Conservation (phyloP, 2,888 invertebrate species). For the Cephus rjabovi region DNA sequence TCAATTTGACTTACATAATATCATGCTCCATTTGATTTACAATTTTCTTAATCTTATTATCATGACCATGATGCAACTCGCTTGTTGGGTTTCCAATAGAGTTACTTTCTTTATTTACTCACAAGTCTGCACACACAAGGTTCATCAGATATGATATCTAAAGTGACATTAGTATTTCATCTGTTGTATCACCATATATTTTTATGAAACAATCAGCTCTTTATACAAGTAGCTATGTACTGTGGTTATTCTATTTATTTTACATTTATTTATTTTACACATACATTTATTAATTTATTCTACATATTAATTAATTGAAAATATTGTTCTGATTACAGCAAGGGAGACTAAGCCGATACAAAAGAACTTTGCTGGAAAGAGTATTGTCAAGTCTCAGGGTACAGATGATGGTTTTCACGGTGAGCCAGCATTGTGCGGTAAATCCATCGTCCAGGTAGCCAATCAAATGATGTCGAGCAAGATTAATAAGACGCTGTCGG, state of each 20-base stretch:
- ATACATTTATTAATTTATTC: too few relatives aligned
- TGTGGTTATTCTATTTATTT: too few relatives aligned
- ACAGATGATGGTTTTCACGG: slow-evolving; percentile 74
- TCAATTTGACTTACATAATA: not conserved
- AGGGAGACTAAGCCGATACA: slow-evolving; percentile 30
- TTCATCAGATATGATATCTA: not conserved
- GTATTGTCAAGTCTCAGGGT: slow-evolving; percentile 70
- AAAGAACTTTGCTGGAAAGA: slow-evolving; percentile 27
- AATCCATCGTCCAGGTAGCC: slow-evolving; percentile 71
- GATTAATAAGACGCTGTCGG: slow-evolving; percentile 33
- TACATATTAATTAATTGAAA: not conserved
- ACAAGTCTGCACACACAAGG: not conserved
- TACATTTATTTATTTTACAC: too few relatives aligned
- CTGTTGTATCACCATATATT: not conserved
- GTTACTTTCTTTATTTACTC: not conserved
- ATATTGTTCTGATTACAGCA: slow-evolving; percentile 23
- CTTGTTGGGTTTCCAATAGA: not conserved
- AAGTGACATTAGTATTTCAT: not conserved
- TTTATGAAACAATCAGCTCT: not conserved
- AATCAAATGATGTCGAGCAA: slow-evolving; percentile 60
- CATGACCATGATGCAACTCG: not conserved
- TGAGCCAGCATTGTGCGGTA: slow-evolving; percentile 78
- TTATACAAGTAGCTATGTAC: not conserved
- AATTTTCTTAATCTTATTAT: not conserved
- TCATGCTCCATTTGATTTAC: not conserved